Base-by-base conservation (phyloP, 2,888 invertebrate species). In the Polydrusus cervinus region DNA sequence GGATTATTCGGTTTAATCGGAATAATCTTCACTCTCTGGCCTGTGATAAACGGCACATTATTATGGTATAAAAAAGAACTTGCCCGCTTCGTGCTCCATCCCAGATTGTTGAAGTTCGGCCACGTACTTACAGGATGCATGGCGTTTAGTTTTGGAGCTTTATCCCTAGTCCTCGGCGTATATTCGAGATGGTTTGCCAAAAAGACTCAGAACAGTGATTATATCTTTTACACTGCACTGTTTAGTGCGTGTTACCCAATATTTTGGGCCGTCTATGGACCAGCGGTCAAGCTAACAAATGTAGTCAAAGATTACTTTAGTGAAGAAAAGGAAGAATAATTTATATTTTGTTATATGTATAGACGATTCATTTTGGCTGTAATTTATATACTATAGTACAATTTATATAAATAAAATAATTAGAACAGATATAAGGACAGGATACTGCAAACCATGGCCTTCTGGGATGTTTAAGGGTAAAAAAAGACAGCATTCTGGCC, bases 1-100 rank as follows among this genome's bases (percentile, higher is more conserved):
- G 86, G 81, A 10, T 66, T 85, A 13, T 80, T 84, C 43, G 87
- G 87, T 1, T 74, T 87, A 5, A 79, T 84, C 11, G 82, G 83
- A 7, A 51, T 84, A 62, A 71, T 84, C 3, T 80, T 81, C 7
- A 82, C 81, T 18, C 71, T 84, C 38, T 80, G 83, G 7, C 79
- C 84, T 1, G 78, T 82, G 30, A 60, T 85, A 5, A 84, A 83
- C 70, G 87, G 87, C 14, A 73, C 83, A n/a, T 66, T 78, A 6
- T 80, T 85, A 10, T 79, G 85, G n/a, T 86, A 83, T 74, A 83
- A 82, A 70, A 80, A 79, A 18, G 80, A 84, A 72, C 74, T 87
- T 14, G 81, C 80, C 49, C 65, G 68, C 2, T 79, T 75, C 14
- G 75, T 83, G 16, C 20, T 9, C 9, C 78, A 76, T 16, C 82